Conservation (phyloP, 1,140 invertebrate genomes). For the Zaprionus inermis region DNA sequence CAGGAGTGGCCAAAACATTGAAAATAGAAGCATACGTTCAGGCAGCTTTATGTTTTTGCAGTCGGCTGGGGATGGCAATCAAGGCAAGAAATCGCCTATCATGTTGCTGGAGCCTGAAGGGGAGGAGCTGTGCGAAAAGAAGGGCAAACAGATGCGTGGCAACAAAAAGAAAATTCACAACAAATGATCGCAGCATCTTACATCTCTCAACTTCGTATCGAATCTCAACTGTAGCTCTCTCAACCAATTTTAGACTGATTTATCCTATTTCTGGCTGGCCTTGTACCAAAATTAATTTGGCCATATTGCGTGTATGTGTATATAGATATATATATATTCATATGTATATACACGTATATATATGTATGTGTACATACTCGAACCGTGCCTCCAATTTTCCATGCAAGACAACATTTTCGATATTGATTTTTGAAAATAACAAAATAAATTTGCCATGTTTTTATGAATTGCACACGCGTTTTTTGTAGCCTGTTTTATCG, state of each 20-base stretch:
- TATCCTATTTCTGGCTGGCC: neutral
- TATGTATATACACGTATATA: neutral
- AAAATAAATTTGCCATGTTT: neutral
- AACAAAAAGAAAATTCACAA: conserved; percentile 21
- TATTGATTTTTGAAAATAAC: neutral
- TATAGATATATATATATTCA: neutral
- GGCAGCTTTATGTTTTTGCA: neutral
- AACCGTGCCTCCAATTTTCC: neutral
- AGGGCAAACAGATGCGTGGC: conserved; percentile 15
- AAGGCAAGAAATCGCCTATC: neutral
- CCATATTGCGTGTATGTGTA: neutral
- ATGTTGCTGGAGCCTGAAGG: neutral
- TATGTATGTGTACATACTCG: neutral
- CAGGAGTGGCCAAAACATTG: neutral
- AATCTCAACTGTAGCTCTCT: too few relatives aligned
- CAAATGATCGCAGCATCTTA: neutral
- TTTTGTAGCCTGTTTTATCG: too few relatives aligned
- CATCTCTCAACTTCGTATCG: too few relatives aligned
- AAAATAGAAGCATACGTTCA: neutral
- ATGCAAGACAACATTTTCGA: conserved; percentile 2
- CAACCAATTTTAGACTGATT: too few relatives aligned
- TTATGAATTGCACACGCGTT: too few relatives aligned
- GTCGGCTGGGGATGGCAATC: conserved; percentile 1
- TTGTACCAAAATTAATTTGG: too few relatives aligned
- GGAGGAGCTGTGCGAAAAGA: conserved; percentile 12